Conservation (phyloP, 1,140 invertebrate species). For the Aethina tumida region DNA sequence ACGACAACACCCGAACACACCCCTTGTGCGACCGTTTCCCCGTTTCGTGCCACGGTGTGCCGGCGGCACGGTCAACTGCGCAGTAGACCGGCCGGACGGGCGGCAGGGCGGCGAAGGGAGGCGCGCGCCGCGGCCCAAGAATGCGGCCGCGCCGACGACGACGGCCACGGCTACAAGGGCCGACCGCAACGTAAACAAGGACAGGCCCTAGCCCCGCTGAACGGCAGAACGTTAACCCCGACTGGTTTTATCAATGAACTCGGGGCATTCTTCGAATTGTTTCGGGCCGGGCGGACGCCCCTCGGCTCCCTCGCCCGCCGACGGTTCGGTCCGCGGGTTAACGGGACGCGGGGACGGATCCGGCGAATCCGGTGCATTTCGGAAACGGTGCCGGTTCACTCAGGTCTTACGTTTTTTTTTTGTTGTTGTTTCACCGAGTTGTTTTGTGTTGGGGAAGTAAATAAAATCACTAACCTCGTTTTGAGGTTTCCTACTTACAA, state of each 20-base stretch:
- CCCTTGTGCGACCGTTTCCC: too few species aligned
- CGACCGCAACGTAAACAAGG: not conserved
- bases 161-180: conserved; percentile 6
- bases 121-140: conserved; percentile 9
- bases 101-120: conserved; percentile 8
- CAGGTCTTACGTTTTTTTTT: too few species aligned
- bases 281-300: too few species aligned
- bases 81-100: conserved; percentile 13
- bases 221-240: not conserved
- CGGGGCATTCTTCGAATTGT: not conserved
- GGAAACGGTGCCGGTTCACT: not conserved
- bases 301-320: not conserved
- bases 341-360: conserved; percentile 1
- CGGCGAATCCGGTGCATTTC: not conserved
- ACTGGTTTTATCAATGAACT: conserved; percentile 7
- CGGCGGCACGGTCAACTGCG: conserved; percentile 15
- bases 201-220: not conserved
- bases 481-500: too few species aligned
- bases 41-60: conserved; percentile 18
- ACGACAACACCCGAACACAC: too few species aligned
- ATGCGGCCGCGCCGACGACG: conserved; percentile 22
- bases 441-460: too few species aligned
- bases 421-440: too few species aligned
- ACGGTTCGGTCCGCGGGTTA: conserved; percentile 1
- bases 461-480: too few species aligned